Base-by-base conservation (phyloP, 2,797 vertebrate genomes). In the Distichodus sexfasciatus region DNA sequence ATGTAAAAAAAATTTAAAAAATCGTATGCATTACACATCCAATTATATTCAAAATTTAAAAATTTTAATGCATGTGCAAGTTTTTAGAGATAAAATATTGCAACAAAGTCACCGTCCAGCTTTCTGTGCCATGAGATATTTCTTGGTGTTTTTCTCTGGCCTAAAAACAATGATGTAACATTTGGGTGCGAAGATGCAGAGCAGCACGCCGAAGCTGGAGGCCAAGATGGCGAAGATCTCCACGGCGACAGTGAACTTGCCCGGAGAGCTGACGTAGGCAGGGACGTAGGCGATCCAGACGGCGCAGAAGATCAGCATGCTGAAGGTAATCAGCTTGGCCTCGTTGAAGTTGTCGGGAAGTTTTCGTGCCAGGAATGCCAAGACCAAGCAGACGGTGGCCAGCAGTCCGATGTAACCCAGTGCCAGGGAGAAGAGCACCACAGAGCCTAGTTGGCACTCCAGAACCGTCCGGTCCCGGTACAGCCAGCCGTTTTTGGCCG, bases 171-270 rank as follows among this genome's bases (percentile, higher is more conserved):
- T 85, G 6, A 84, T 79, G 54, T 83, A 85, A 76, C 81, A 84
- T 77, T 85, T 85, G 14, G 84, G 84, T 4, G 43, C 71, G 76
- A 83, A 85, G 40, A 83, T 82, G 41, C 80, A 81, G 17, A 86
- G 80, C 40, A 93, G 77, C 1, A 93, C 72, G 51, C 92, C 90
- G 51, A 88, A 92, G 78, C 87, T 90, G n/a, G 91, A 92, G 28
- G 91, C 89, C 75, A 92, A 67, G 48, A 92, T 93, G 1, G 91
- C 91, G 80, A 92, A 92, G 28, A 92, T 89, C 71, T 93, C 91
- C 1, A 90, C 90, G 67, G 85, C 87, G 1, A 88, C 89, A 6
- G 90, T 79, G 60, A 90, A 93, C 74, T 91, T 92, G 65, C 91
- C 91, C 0, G 91, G 91, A 47, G 90, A 91, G 79, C 85, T 91